Percentiles rank a stretch among this genome's conserved stretches.
Conservation (phyloP, 2,797 vertebrate genomes). For the Malurus splendens region DNA sequence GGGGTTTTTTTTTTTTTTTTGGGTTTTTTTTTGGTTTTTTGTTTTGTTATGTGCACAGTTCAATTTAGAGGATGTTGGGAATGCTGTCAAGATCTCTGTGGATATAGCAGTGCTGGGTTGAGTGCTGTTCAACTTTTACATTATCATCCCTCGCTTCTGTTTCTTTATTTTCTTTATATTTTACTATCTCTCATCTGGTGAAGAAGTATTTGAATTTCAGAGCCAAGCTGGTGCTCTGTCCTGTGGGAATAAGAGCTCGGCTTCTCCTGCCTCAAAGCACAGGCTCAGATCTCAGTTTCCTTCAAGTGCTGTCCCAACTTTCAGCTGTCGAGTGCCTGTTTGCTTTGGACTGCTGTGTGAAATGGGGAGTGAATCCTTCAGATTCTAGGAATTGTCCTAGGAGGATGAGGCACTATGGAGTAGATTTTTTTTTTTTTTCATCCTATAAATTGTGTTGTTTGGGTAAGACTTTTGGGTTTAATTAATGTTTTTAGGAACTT, state of each 20-base stretch:
- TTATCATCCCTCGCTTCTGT: background rate
- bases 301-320: background rate
- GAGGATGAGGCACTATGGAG: background rate
- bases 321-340: background rate
- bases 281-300: conserved; percentile 8
- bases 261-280: conserved; percentile 8
- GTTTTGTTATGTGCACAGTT: background rate
- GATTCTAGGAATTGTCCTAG: background rate
- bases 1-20: too few species aligned
- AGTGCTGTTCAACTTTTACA: background rate
- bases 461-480: background rate
- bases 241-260: background rate
- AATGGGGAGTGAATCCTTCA: background rate
- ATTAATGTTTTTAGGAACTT: background rate
- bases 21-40: background rate
- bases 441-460: background rate
- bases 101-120: background rate
- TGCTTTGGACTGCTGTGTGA: background rate
- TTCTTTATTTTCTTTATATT: conserved; percentile 1
- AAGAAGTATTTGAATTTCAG: conserved; percentile 18
- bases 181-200: background rate
- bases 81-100: background rate
- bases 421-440: background rate
- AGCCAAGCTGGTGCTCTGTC: background rate
- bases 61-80: background rate